Conservation (phyloP, 2,888 invertebrate genomes). For the Ormyrus labotus region DNA sequence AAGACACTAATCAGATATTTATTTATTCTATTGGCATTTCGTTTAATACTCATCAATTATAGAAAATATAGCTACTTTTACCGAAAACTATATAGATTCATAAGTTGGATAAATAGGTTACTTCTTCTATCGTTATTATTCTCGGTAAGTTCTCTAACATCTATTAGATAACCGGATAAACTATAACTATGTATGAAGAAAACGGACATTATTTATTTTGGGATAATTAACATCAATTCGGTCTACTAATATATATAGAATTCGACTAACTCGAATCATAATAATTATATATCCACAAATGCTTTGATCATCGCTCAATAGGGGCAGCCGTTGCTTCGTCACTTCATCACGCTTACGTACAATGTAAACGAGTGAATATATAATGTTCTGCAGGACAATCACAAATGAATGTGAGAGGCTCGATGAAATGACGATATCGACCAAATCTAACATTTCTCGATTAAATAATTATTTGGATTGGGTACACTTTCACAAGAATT, state of each 20-base stretch:
- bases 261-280: constrained; percentile 53
- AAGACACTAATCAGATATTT: constrained; percentile 32
- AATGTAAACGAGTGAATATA: constrained; percentile 17
- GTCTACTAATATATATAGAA: constrained; percentile 36
- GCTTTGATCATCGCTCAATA: constrained; percentile 42
- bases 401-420: constrained; percentile 49
- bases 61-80: constrained; percentile 37
- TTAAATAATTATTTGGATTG: constrained; percentile 50
- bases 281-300: constrained; percentile 45
- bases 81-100: constrained; percentile 38
- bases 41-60: constrained; percentile 20
- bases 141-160: constrained; percentile 21
- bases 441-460: constrained; percentile 44
- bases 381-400: constrained; percentile 42
- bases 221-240: constrained; percentile 36
- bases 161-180: constrained; percentile 29
- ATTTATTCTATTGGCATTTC: constrained; percentile 41
- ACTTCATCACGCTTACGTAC: constrained; percentile 42
- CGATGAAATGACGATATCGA: constrained; percentile 55
- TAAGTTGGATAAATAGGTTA: constrained; percentile 23
- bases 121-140: constrained; percentile 19
- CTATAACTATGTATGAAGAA: constrained; percentile 41
- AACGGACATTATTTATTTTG: constrained; percentile 35
- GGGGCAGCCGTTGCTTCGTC: constrained; percentile 51
- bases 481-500: constrained; percentile 58